phyloP scores from a whole-genome alignment of 2,888 invertebrate genomes.

The Timema cristinae region DNA sequence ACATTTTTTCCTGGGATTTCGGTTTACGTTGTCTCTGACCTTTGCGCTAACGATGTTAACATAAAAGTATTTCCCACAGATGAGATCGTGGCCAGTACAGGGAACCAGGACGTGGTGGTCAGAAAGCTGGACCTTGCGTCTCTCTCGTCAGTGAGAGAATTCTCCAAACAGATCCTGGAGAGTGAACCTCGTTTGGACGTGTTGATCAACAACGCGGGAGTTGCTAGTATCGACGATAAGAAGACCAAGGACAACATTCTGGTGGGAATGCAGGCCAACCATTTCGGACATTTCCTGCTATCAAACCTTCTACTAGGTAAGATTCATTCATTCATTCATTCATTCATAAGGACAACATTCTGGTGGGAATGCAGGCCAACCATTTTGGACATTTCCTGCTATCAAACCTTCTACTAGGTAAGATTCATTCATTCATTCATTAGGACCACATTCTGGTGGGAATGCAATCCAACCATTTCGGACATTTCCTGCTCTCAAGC shows the following conservation, averaged over 20 bases:
- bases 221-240: slow-evolving; percentile 66
- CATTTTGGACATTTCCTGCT: too few relatives aligned
- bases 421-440: too few relatives aligned
- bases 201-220: slow-evolving; percentile 85
- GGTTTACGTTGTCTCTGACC: too few relatives aligned
- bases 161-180: slow-evolving; percentile 74
- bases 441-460: too few relatives aligned
- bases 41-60: too few relatives aligned
- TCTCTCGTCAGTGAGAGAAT: slow-evolving; percentile 72
- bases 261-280: slow-evolving; percentile 86
- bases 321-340: slow-evolving; percentile 17
- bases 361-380: too few relatives aligned
- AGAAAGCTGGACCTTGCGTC: slow-evolving; percentile 76
- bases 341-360: too few relatives aligned
- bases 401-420: too few relatives aligned
- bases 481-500: too few relatives aligned
- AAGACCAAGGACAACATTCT: slow-evolving; percentile 79
- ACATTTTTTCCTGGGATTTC: too few relatives aligned
- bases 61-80: slow-evolving; percentile 47
- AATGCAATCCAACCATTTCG: too few relatives aligned
- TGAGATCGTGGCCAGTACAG: slow-evolving; percentile 63
- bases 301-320: slow-evolving; percentile 79
- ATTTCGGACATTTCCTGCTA: slow-evolving; percentile 88
- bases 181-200: slow-evolving; percentile 73
- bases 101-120: slow-evolving; percentile 66